phyloP scores from a whole-genome alignment of 2,797 vertebrate species.

The Coluber constrictor region DNA sequence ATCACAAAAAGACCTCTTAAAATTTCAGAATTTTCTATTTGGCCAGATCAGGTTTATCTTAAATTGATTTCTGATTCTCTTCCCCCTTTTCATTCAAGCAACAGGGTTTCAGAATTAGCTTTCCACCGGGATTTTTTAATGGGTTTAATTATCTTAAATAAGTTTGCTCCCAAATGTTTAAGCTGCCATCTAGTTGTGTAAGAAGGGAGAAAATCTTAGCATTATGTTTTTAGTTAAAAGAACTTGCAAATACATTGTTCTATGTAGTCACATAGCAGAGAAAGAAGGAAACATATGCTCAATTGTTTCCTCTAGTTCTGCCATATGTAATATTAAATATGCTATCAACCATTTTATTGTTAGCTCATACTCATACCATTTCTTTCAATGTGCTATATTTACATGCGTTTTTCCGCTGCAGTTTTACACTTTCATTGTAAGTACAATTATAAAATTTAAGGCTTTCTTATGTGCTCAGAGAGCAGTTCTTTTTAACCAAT shows the following conservation, averaged over 20 bases:
- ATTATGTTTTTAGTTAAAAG: slow-evolving; percentile 32
- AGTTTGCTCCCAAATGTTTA: slow-evolving; percentile 58
- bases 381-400: slow-evolving; percentile 72
- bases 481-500: slow-evolving; percentile 44
- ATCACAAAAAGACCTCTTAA: slow-evolving; percentile 25
- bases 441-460: slow-evolving; percentile 52
- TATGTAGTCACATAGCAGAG: slow-evolving; percentile 67
- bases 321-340: slow-evolving; percentile 71
- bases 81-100: slow-evolving; percentile 48
- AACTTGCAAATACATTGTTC: slow-evolving; percentile 59
- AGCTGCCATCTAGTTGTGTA: slow-evolving; percentile 43
- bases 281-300: slow-evolving; percentile 53
- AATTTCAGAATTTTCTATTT: slow-evolving; percentile 50
- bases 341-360: slow-evolving; percentile 72
- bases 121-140: slow-evolving; percentile 54
- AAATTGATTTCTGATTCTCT: slow-evolving; percentile 40
- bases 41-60: slow-evolving; percentile 61
- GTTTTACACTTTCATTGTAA: slow-evolving; percentile 64
- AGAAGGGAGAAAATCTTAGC: slow-evolving; percentile 25
- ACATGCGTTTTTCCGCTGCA: slow-evolving; percentile 67
- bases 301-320: slow-evolving; percentile 70
- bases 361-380: slow-evolving; percentile 67
- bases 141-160: slow-evolving; percentile 58
- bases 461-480: slow-evolving; percentile 55
- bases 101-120: slow-evolving; percentile 52